Evolutionary conservation across 1,140 invertebrate species (phyloP), one percentile per base, ranked within the genome.

Genomic region (Thaumetopoea pityocampa): DNA sequence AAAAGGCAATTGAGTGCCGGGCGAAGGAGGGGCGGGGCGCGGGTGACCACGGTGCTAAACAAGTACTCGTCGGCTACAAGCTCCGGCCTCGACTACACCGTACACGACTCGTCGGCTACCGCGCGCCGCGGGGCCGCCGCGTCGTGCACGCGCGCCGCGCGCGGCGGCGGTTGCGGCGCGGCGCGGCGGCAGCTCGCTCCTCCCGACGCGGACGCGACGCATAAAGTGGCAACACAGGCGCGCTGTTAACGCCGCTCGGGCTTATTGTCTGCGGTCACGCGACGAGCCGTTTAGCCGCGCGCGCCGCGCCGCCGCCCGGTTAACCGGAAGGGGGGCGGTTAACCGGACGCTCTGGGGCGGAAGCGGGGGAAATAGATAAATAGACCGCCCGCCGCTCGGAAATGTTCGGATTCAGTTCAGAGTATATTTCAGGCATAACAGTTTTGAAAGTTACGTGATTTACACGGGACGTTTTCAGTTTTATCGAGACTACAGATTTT

Each of bases 261-360:
- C 79, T 83, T 80, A 83, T 83, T 83, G 79, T 80, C 79, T 83
- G 79, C 79, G 79, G 79, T 83, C 79, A 80, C 79, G 79, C 79
- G 79, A 83, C 79, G 76, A 80, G 74, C 76, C 76, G 76, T 83
- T 80, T 83, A 83, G 76, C 79, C 79, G 78, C 72, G 69, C 70
- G 67, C 76, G 65, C 67, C 65, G 65, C 59, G 62, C 73, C 66
- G 67, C 71, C 77, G 71, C 71, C 73, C 74, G 79, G 76, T 83
- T 80, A 83, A 79, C 79, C 76, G 79, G 74, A 80, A 76, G 79
- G 76, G 78, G 79, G 79, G 76, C 74, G 79, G 79, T 83, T 83
- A 83, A 80, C 76, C 76, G 79, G 79, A 79, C 76, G 79, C 65
- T 60, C 61, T 69, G 67, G 74, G 76, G 72, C 73, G 76, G 74